Evolutionary conservation across 1,140 invertebrate genomes (phyloP), one percentile per base, ranked within the genome.

Genomic region (Daktulosphaira vitifoliae): DNA sequence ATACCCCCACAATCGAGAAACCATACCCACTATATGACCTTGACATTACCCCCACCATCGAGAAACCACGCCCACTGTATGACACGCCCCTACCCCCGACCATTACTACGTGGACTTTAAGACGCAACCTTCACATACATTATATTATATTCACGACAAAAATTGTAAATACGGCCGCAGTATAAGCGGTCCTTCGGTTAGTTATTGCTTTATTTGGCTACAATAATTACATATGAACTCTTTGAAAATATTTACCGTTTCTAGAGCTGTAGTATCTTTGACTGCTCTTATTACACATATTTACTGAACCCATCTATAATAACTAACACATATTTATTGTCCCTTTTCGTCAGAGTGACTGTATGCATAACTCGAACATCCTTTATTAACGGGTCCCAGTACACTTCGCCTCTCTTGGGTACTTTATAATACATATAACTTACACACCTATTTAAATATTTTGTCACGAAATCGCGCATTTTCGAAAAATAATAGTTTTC

Each of bases 301-400:
- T 70, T 72, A 5, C 68, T 69, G 48, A 72, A 73, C 2, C 46
- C 66, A 65, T 73, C 71, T 13, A 73, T 62, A 3, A 73, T 68
- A 15, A 66, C 65, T 7, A 73, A 65, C 26, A 75, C n/a, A n/a
- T n/a, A n/a, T n/a, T n/a, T n/a, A n/a, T n/a, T n/a, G n/a, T n/a
- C n/a, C n/a, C n/a, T n/a, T 53, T 33, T 13, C 1, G 51, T 33
- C 11, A 20, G 9, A 15, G 16, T n/a, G 13, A 53, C 16, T n/a
- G 51, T 53, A 11, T 53, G 25, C 1, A 53, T 4, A 29, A 18
- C 7, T 2, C 9, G 2, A 5, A 2, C n/a, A 8, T 26, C 51
- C 33, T 53, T 53, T 2, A 16, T n/a, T 33, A 53, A 16, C 2
- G 51, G 51, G 9, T 53, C 25, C 8, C 25, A 33, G 18, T 29